Conservation (phyloP, 2,113 vertebrate genomes). For the Narcine bancroftii region DNA sequence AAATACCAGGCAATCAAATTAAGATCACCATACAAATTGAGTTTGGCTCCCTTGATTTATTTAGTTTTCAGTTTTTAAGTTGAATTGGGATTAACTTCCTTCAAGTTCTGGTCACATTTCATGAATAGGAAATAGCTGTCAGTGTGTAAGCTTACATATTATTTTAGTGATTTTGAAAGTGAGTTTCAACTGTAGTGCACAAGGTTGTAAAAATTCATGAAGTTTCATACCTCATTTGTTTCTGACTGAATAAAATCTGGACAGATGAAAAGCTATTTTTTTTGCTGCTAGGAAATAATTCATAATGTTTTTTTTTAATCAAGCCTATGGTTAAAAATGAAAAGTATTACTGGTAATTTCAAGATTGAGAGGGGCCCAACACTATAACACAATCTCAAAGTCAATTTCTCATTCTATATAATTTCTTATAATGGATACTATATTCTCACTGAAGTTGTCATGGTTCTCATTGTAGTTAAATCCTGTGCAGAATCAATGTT, state of each 20-base stretch:
- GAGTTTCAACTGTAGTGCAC: neutral
- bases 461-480: neutral
- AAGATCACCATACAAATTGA: neutral
- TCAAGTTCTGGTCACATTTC: neutral
- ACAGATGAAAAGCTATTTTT: neutral
- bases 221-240: neutral
- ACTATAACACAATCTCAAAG: neutral
- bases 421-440: slow-evolving; percentile 14
- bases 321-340: neutral
- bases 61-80: neutral
- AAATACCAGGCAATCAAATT: neutral
- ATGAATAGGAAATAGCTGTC: neutral
- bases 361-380: neutral
- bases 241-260: neutral
- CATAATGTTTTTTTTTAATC: neutral
- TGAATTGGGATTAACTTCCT: neutral
- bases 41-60: neutral
- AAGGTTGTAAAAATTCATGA: neutral
- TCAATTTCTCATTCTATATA: neutral
- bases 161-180: neutral
- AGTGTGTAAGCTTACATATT: neutral
- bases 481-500: neutral
- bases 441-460: neutral
- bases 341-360: neutral
- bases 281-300: neutral